phyloP scores from a whole-genome alignment of 2,113 vertebrate genomes.

The human region DNA sequence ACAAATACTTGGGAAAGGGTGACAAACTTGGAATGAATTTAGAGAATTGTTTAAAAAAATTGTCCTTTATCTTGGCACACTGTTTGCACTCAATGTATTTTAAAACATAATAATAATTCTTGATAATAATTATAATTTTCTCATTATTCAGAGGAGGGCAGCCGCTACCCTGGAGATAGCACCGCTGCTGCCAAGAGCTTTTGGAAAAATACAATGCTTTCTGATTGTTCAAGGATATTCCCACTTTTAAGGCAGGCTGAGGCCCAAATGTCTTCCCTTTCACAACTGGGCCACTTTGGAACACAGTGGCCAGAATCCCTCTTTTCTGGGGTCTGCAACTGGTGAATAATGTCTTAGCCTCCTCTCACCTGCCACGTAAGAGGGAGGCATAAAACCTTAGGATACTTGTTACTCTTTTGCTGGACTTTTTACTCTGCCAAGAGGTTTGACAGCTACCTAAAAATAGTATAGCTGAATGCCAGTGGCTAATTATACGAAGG shows the following conservation, averaged over 20 bases:
- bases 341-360: slow-evolving; percentile 31
- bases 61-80: slow-evolving; percentile 64
- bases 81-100: slow-evolving; percentile 70
- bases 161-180: slow-evolving; percentile 40
- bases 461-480: slow-evolving; percentile 15
- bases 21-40: slow-evolving; percentile 52
- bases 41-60: slow-evolving; percentile 47
- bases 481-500: slow-evolving; percentile 38
- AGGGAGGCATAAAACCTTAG: not conserved
- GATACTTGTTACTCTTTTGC: slow-evolving; percentile 1
- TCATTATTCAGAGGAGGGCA: slow-evolving; percentile 72
- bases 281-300: not conserved
- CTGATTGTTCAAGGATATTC: slow-evolving; percentile 59
- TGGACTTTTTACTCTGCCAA: not conserved
- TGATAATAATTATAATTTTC: slow-evolving; percentile 77
- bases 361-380: not conserved
- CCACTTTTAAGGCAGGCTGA: slow-evolving; percentile 21
- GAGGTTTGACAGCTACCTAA: slow-evolving; percentile 49
- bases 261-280: not conserved
- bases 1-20: slow-evolving; percentile 55
- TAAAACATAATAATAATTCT: slow-evolving; percentile 73
- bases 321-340: not conserved
- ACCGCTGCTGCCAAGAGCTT: slow-evolving; percentile 58
- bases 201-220: slow-evolving; percentile 61
- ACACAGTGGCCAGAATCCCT: not conserved